phyloP scores from a whole-genome alignment of 2,888 invertebrate species.

The Amblyjoppa proteus region DNA sequence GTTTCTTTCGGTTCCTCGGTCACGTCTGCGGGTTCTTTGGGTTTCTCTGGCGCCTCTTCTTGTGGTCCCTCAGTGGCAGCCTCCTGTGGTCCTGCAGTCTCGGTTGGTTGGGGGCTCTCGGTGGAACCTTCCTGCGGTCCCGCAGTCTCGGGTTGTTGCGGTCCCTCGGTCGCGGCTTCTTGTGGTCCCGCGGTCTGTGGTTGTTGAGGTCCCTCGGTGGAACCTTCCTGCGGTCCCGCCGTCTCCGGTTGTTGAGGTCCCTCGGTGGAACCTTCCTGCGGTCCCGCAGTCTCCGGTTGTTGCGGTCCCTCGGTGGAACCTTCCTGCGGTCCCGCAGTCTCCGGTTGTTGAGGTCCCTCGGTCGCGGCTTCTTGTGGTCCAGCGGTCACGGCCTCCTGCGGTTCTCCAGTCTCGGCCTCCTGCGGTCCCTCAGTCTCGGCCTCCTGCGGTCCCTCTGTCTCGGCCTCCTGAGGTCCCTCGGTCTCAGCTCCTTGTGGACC shows the following conservation, averaged over 20 bases:
- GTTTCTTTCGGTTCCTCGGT: constrained; percentile 30
- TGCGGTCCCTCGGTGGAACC: constrained; percentile 27
- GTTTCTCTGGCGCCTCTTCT: constrained; percentile 1
- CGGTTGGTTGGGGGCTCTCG: background rate
- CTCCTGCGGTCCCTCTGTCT: background rate
- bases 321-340: background rate
- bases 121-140: background rate
- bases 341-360: constrained; percentile 34
- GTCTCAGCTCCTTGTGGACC: background rate
- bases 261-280: constrained; percentile 31
- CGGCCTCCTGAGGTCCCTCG: background rate
- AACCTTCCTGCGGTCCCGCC: background rate
- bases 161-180: constrained; percentile 33
- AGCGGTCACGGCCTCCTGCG: constrained; percentile 1
- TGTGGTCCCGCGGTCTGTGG: background rate
- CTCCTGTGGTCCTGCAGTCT: constrained; percentile 1
- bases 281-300: background rate
- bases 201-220: constrained; percentile 3
- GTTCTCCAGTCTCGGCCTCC: constrained; percentile 35
- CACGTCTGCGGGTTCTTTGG: background rate
- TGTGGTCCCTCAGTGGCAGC: constrained; percentile 32
- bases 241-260: constrained; percentile 19
- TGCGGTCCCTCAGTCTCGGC: background rate
- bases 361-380: constrained; percentile 12
- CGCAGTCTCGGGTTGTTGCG: constrained; percentile 2